Evolutionary conservation across 2,888 invertebrate species (phyloP).

Genomic region (Pomacea canaliculata): DNA sequence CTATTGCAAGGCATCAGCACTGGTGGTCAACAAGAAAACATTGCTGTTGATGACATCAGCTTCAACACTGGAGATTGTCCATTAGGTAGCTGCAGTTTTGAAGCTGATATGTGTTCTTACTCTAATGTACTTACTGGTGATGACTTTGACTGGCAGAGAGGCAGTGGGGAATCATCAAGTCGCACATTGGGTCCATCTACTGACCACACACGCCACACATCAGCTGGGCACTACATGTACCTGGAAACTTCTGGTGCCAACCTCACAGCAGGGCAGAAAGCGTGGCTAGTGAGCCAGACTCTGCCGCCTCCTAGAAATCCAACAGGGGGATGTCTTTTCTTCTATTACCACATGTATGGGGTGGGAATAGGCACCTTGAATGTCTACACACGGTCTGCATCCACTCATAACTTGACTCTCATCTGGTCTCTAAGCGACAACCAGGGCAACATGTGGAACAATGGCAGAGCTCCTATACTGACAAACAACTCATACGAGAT

Average conservation of each 20-base stretch:
- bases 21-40: conserved; percentile 53
- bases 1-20: conserved; percentile 55
- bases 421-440: conserved; percentile 47
- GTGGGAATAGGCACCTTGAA: conserved; percentile 56
- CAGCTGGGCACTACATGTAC: conserved; percentile 61
- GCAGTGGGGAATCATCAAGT: conserved; percentile 54
- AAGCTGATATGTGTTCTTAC: conserved; percentile 64
- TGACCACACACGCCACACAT: conserved; percentile 54
- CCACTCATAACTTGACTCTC: conserved; percentile 14
- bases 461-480: conserved; percentile 26
- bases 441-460: conserved; percentile 58
- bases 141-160: conserved; percentile 64
- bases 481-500: conserved; percentile 33
- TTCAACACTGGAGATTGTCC: conserved; percentile 52
- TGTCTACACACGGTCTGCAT: conserved; percentile 50
- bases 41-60: conserved; percentile 65
- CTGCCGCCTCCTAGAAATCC: conserved; percentile 35
- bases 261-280: conserved; percentile 73
- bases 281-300: conserved; percentile 67
- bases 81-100: conserved; percentile 65
- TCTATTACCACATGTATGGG: conserved; percentile 64
- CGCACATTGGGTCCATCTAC: conserved; percentile 55
- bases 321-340: conserved; percentile 49
- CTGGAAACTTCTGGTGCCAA: conserved; percentile 71
- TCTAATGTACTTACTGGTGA: conserved; percentile 50